Evolutionary conservation across 2,113 vertebrate species (phyloP), one percentile per base, ranked within the genome.

Genomic region (Drymodes brunneopygia): DNA sequence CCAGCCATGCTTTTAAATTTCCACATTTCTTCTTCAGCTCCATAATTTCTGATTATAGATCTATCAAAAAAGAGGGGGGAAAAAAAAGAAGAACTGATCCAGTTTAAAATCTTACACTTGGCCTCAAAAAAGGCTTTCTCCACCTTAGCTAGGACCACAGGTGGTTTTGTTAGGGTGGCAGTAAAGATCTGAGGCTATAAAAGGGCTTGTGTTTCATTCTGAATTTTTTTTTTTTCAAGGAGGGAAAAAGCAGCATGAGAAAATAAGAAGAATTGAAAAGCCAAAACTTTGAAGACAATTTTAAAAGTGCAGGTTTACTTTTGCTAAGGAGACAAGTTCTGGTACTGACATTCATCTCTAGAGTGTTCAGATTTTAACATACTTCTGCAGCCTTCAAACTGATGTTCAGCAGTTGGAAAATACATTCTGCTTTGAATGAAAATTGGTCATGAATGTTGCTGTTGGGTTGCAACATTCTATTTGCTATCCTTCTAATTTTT

Each of bases 391-490:
- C 79, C 77, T 96, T 96, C 88, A 93, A 89, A 85, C 56, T 90
- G 73, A 88, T 71, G 48, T 78, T 91, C 78, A 81, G 73, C 72
- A 97, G 65, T 86, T 84, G 85, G 82, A 95, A 96, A 96, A 91
- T 66, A 45, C 33, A 7, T 88, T 91, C 84, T 84, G 56, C 83
- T 96, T 95, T 92, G 82, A 92, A 92, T 95, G 65, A 77, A 90
- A 88, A 93, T 85, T 73, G 48, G 31, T 96, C 69, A 47, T 83
- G 94, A 93, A 45, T 81, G 65, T 79, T 85, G 78, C 81, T 92
- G 75, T 66, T 96, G 61, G 38, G 36, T 92, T 95, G 93, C 86
- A n/a, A n/a, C n/a, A n/a, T n/a, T n/a, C n/a, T n/a, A 96, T 97
- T 97, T 96, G 61, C 78, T 93, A 47, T 90, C 67, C 65, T 88